Evolutionary conservation across 2,888 invertebrate genomes (phyloP), one percentile per base, ranked within the genome.

Genomic region (Ceraclea dissimilis): DNA sequence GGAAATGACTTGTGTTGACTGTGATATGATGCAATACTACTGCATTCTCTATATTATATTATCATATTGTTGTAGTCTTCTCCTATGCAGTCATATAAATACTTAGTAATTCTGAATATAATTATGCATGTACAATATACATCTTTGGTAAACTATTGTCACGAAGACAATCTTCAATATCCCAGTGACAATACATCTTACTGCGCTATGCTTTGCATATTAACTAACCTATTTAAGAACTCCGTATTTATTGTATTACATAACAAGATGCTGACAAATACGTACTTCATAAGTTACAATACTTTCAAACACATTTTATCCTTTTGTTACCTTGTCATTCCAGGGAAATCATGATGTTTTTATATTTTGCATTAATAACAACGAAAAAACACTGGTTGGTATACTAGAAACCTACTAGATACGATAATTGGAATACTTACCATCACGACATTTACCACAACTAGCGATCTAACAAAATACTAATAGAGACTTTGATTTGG

Each of bases 1-100:
- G 22, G 54, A 47, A 49, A 43, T 53, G 48, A 54, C 49, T 54
- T 48, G 39, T 39, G 13, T 39, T 8, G 39, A n/a, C 8, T 16
- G 13, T 39, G 13, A 39, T 16, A 16, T 39, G 39, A 39, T 16
- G 39, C 39, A 39, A 39, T 31, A 31, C 31, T 31, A 11, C 8
- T 31, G 31, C 39, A 39, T 39, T 8, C 16, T 39, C 5, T 39
- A 13, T 13, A 13, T 31, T 11, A 8, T 11, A 6, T 31, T 6
- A 31, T n/a, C n/a, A 13, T 13, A 39, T 39, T 39, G 13, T 39
- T 39, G 39, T 39, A 11, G n/a, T n/a, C n/a, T n/a, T 31, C 11
- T 31, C 6, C 31, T 8, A 31, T 31, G 31, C 31, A 31, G 8
- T 31, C 31, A 6, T 6, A 6, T 11, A 11, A 8, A 6, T 31